Percentiles rank a stretch among this genome's conserved stretches.
phyloP scores from a whole-genome alignment of 1,140 invertebrate species.

The Drosophila hydei region DNA sequence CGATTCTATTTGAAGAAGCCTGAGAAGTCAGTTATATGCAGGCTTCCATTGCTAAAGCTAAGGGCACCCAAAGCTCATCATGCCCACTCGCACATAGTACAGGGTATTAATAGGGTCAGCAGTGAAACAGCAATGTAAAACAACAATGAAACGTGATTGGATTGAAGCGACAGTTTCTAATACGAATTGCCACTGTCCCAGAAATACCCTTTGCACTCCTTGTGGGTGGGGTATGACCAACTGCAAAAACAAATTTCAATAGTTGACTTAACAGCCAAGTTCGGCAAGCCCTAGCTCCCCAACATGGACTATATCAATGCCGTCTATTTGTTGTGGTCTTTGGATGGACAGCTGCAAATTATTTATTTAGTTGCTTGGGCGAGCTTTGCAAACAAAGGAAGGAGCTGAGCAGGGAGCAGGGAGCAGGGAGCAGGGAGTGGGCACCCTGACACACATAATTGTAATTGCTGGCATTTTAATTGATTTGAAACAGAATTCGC shows the following conservation, averaged over 20 bases:
- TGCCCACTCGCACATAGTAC: background rate
- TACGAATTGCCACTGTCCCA: background rate
- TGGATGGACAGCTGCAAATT: background rate
- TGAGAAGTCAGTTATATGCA: background rate
- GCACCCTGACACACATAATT: constrained; percentile 6
- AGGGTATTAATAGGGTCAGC: background rate
- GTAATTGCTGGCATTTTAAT: constrained; percentile 9
- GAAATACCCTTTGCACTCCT: background rate
- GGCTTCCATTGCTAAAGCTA: no score
- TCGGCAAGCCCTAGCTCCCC: no score
- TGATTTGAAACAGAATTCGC: constrained; percentile 87
- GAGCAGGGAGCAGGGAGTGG: background rate
- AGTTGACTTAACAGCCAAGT: no score
- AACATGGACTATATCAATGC: no score
- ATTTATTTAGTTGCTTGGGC: background rate
- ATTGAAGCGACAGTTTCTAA: background rate
- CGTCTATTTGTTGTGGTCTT: background rate
- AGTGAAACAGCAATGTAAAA: background rate
- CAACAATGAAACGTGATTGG: constrained; percentile 10
- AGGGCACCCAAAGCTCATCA: no score
- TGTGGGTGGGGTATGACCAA: background rate
- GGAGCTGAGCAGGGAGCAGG: background rate
- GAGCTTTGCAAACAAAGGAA: background rate
- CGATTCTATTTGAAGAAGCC: background rate
- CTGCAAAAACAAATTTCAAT: background rate